Conservation (phyloP, 2,797 vertebrate genomes). For the Phoxinus dragarum region DNA sequence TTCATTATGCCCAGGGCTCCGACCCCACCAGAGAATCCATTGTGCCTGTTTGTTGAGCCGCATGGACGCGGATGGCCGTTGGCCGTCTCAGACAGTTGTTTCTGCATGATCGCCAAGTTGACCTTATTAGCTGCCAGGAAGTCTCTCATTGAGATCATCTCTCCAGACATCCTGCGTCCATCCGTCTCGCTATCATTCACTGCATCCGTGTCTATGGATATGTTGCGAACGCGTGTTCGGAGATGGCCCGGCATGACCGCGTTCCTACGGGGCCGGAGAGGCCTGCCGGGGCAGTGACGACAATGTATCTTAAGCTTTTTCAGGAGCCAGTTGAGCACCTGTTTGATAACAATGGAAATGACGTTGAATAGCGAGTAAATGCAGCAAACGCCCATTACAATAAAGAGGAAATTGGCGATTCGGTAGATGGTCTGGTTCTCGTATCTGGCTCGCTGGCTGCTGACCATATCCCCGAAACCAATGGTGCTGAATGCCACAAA, state of each 20-base stretch:
- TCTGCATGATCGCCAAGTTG: conserved; percentile 85
- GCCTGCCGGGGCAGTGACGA: conserved; percentile 72
- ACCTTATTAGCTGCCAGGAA: conserved; percentile 84
- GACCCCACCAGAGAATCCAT: conserved; percentile 84
- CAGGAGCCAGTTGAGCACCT: conserved; percentile 87
- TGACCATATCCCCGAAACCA: conserved; percentile 88
- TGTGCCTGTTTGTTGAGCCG: conserved; percentile 69
- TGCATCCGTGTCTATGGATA: conserved; percentile 82
- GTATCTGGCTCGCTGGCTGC: conserved; percentile 81
- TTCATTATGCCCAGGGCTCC: conserved; percentile 89
- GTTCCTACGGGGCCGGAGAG: conserved; percentile 75
- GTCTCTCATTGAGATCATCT: conserved; percentile 88
- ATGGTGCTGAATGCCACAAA: conserved; percentile 91
- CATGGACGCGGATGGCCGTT: conserved; percentile 78
- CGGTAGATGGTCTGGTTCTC: conserved; percentile 79
- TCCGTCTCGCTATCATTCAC: conserved; percentile 83
- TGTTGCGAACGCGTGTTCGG: conserved; percentile 69
- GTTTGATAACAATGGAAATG: conserved; percentile 88
- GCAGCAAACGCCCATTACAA: conserved; percentile 87
- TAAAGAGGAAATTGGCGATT: conserved; percentile 85
- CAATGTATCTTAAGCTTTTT: conserved; percentile 73
- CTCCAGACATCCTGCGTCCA: conserved; percentile 81
- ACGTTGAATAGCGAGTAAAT: conserved; percentile 89
- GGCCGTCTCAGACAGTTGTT: conserved; percentile 83
- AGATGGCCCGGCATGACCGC: conserved; percentile 78